Evolutionary conservation across 2,797 vertebrate species (phyloP).

Genomic region (Myotis pilosus): DNA sequence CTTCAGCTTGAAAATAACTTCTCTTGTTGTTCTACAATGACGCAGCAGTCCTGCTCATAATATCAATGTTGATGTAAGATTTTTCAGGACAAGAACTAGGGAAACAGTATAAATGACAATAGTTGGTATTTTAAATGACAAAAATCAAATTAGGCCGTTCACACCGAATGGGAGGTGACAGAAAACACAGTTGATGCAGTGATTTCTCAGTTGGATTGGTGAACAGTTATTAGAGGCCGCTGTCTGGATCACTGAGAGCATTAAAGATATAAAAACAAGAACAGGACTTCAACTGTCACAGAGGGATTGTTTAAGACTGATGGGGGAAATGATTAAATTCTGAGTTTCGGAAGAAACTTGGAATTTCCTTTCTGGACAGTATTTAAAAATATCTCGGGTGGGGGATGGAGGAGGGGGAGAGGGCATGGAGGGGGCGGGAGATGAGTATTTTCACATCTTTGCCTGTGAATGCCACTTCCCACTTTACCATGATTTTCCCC

Average conservation of each 20-base stretch:
- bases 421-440: too few species aligned
- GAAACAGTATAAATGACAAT: not conserved
- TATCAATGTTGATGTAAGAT: not conserved
- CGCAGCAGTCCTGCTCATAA: not conserved
- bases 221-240: slow-evolving; percentile 30
- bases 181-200: not conserved
- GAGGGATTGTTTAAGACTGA: slow-evolving; percentile 33
- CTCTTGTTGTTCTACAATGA: not conserved
- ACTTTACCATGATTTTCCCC: not conserved
- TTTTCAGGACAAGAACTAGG: not conserved
- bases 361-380: slow-evolving; percentile 29
- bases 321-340: slow-evolving; percentile 33
- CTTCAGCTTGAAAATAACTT: not conserved
- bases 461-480: not conserved
- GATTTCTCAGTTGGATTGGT: not conserved
- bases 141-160: slow-evolving; percentile 26
- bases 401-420: too few species aligned
- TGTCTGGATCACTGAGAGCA: not conserved
- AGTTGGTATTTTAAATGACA: not conserved
- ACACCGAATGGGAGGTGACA: not conserved
- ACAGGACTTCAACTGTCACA: slow-evolving; percentile 40
- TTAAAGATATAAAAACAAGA: slow-evolving; percentile 50
- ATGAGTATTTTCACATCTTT: slow-evolving; percentile 20
- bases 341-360: not conserved
- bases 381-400: not conserved